Conservation (phyloP, 2,113 vertebrate genomes). For the Mola mola region DNA sequence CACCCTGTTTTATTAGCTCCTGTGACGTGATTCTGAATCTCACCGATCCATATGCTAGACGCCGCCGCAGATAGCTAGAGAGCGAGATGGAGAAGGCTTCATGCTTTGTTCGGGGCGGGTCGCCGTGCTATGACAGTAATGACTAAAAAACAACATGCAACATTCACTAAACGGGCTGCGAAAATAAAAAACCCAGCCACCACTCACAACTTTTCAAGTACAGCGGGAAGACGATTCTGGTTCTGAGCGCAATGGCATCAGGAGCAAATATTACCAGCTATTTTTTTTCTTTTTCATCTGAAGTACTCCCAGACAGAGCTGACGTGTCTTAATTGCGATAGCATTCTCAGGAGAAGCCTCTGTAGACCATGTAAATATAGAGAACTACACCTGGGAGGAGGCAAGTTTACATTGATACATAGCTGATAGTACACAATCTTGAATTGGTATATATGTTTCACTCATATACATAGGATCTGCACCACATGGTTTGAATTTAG, state of each 20-base stretch:
- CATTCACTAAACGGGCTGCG: slow-evolving; percentile 59
- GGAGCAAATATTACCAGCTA: slow-evolving; percentile 42
- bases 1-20: slow-evolving; percentile 48
- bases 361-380: slow-evolving; percentile 28
- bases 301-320: slow-evolving; percentile 30
- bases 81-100: slow-evolving; percentile 50
- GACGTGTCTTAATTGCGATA: slow-evolving; percentile 19
- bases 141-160: slow-evolving; percentile 71
- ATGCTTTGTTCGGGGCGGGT: slow-evolving; percentile 67
- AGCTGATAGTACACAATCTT: slow-evolving; percentile 59
- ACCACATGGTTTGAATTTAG: slow-evolving; percentile 42
- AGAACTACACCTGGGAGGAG: slow-evolving; percentile 44
- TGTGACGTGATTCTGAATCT: slow-evolving; percentile 48
- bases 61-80: slow-evolving; percentile 1
- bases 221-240: slow-evolving; percentile 67
- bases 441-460: slow-evolving; percentile 43
- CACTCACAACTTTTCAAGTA: slow-evolving; percentile 73
- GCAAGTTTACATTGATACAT: slow-evolving; percentile 46
- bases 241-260: slow-evolving; percentile 37
- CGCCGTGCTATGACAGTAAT: slow-evolving; percentile 42
- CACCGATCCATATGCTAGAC: slow-evolving; percentile 50
- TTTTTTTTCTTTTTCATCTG: slow-evolving; percentile 10
- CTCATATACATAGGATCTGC: slow-evolving; percentile 57
- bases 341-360: slow-evolving; percentile 33
- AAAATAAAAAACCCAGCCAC: slow-evolving; percentile 26